Evolutionary conservation across 2,797 vertebrate species (phyloP), one percentile per base, ranked within the genome.

Genomic region (Threskiornis aethiopicus): DNA sequence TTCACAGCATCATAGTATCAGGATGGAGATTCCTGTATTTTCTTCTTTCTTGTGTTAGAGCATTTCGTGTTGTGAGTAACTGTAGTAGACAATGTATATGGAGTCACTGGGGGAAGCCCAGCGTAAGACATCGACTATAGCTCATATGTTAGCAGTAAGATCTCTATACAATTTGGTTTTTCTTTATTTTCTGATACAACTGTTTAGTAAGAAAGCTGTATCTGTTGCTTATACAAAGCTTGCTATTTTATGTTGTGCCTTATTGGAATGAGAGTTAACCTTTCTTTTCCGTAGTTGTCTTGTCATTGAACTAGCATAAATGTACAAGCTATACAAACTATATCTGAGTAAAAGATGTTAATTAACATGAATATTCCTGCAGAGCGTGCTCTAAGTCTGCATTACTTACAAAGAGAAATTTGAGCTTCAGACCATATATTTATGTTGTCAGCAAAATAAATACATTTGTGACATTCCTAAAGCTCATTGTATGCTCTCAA

Each of bases 401-500:
- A 4, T 42, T 70, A 42, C 80, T 94, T 62, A 44, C 42, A 49
- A 55, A 55, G 47, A 55, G 29, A 78, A 46, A 57, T 70, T 16
- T 5, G n/a, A 87, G 47, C 83, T 91, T 87, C 58, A 90, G 42
- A 90, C 54, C 44, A 12, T 86, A 16, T 81, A 92, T 65, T 90
- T 52, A 37, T 49, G 51, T 70, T 80, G 87, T 90, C 77, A 78
- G 35, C 90, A 79, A 76, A 87, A 90, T 69, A 87, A 70, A 89
- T 39, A 62, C 41, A n/a, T 92, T 73, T 94, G 70, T 94, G 87
- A 57, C 81, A 73, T 95, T 82, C 62, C 85, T 83, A 1, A 95
- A 77, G 76, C 87, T 52, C 78, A 57, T 41, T 87, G 65, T 81
- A 64, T 89, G 47, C 69, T 90, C 37, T 81, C 59, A 29, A 13